Conservation (phyloP, 2,797 vertebrate species). For the Chromis chromis region DNA sequence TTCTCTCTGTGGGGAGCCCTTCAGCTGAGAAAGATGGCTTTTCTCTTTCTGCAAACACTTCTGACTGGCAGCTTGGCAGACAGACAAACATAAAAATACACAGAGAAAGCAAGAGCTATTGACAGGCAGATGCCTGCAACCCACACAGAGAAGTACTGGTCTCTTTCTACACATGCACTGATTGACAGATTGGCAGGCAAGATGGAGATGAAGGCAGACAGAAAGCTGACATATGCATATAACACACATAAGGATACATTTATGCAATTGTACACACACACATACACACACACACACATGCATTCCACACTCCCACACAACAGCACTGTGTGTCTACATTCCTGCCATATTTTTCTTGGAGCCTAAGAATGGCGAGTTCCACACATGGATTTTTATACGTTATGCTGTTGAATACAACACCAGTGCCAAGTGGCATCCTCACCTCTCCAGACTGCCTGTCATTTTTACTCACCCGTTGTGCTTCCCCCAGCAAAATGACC, state of each 20-base stretch:
- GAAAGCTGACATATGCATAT: constrained; percentile 70
- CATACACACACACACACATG: constrained; percentile 1
- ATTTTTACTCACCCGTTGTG: constrained; percentile 12
- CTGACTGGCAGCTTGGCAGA: constrained; percentile 77
- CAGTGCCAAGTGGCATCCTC: constrained; percentile 33
- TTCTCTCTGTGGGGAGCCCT: constrained; percentile 71
- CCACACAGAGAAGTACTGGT: constrained; percentile 66
- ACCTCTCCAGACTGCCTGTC: constrained; percentile 36
- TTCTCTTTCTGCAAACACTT: constrained; percentile 64
- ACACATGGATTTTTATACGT: constrained; percentile 30
- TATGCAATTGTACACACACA: constrained; percentile 9
- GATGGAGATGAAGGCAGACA: constrained; percentile 62
- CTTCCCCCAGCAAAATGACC: constrained; percentile 1
- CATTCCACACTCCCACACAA: constrained; percentile 34
- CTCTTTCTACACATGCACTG: constrained; percentile 55
- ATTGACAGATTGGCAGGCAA: constrained; percentile 74
- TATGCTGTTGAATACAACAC: constrained; percentile 43
- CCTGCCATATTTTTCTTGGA: constrained; percentile 59
- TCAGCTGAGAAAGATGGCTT: constrained; percentile 65
- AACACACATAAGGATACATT: constrained; percentile 36
- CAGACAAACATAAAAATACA: constrained; percentile 72
- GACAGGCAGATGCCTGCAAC: constrained; percentile 76
- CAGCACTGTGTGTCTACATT: constrained; percentile 41
- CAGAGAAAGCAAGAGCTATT: constrained; percentile 67
- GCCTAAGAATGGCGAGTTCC: constrained; percentile 22